Evolutionary conservation across 2,888 invertebrate species (phyloP).

Genomic region (Drosophila leonis): DNA sequence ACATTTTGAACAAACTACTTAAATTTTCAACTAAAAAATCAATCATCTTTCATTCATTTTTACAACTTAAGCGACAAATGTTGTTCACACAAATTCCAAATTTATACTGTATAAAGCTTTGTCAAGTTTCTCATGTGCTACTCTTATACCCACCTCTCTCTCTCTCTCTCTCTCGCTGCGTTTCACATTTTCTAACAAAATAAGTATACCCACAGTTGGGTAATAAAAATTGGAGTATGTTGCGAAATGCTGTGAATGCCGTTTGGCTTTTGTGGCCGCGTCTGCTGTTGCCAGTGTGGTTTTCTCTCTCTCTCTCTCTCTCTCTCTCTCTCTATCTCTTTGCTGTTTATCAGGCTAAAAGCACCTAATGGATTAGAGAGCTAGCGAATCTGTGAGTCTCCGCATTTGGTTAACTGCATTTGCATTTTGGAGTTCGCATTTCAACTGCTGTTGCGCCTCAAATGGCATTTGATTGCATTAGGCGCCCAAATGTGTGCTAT

Average conservation of each 20-base stretch:
- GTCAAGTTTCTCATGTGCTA: not conserved
- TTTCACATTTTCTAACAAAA: not conserved
- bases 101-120: not conserved
- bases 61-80: not conserved
- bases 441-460: conserved; percentile 26
- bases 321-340: not conserved
- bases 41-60: not conserved
- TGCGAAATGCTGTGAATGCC: conserved; percentile 49
- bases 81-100: not conserved
- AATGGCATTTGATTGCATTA: conserved; percentile 36
- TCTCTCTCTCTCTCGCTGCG: not conserved
- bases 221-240: conserved; percentile 6
- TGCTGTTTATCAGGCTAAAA: conserved; percentile 68
- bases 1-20: not conserved
- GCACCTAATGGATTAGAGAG: conserved; percentile 65
- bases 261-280: conserved; percentile 58
- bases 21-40: not conserved
- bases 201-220: conserved; percentile 3
- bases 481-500: conserved; percentile 33
- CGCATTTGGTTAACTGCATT: conserved; percentile 41
- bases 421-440: conserved; percentile 38
- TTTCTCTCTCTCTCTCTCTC: not conserved
- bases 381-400: conserved; percentile 12
- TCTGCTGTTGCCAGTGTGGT: conserved; percentile 63
- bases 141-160: not conserved